Conservation (phyloP, 2,888 invertebrate species). For the Euzophera pinguis region DNA sequence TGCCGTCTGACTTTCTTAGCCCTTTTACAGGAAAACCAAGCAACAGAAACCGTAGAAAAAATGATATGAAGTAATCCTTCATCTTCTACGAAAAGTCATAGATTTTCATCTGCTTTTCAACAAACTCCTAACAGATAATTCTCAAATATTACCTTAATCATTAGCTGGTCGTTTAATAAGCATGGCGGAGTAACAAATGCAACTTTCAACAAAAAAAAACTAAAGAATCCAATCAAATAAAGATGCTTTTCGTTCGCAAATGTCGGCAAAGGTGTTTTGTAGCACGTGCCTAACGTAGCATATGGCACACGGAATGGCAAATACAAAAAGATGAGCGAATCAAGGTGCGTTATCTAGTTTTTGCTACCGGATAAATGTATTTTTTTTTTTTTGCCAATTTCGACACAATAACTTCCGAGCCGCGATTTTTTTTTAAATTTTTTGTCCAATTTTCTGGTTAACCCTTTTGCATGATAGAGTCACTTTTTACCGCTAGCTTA, state of each 20-base stretch:
- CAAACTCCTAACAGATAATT: too few relatives aligned
- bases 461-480: neutral
- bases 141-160: too few relatives aligned
- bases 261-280: slow-evolving; percentile 63
- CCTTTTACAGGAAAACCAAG: too few relatives aligned
- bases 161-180: too few relatives aligned
- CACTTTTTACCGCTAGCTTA: too few relatives aligned
- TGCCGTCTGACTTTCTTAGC: too few relatives aligned
- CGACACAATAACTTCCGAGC: slow-evolving; percentile 11
- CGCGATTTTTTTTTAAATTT: slow-evolving; percentile 2
- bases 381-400: slow-evolving; percentile 21
- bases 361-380: slow-evolving; percentile 25
- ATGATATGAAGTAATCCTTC: too few relatives aligned
- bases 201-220: neutral
- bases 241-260: slow-evolving; percentile 48
- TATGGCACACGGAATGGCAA: slow-evolving; percentile 30
- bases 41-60: too few relatives aligned
- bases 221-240: slow-evolving; percentile 20
- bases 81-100: too few relatives aligned
- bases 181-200: neutral
- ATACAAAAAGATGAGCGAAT: slow-evolving; percentile 35
- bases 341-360: slow-evolving; percentile 46
- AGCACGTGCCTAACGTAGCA: slow-evolving; percentile 49
- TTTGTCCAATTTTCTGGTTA: neutral
- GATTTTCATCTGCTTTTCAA: too few relatives aligned